Percentiles rank a stretch among this genome's conserved stretches.
Evolutionary conservation across 2,888 invertebrate genomes (phyloP).

Genomic region (Acanthoscelides obtectus): DNA sequence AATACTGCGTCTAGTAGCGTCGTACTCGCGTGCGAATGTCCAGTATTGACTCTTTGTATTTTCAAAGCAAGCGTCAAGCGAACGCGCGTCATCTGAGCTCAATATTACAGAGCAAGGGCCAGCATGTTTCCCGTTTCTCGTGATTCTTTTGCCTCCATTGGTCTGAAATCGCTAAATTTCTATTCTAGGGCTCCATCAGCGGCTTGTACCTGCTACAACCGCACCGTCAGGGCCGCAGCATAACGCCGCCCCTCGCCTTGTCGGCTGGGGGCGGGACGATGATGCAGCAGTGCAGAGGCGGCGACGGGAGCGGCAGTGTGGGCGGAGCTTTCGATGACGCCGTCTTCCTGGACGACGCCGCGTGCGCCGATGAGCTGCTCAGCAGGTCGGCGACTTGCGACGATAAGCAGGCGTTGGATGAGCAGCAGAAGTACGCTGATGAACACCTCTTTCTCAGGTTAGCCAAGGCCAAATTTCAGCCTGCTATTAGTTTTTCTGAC

Average conservation of each 20-base stretch:
- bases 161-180: too few species aligned
- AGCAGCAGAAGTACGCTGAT: constrained; percentile 63
- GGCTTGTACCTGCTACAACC: constrained; percentile 39
- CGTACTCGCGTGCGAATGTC: too few species aligned
- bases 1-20: too few species aligned
- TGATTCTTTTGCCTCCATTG: too few species aligned
- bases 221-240: not conserved
- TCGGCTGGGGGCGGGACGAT: not conserved
- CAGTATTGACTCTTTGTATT: too few species aligned
- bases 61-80: too few species aligned
- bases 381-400: constrained; percentile 28
- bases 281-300: constrained; percentile 4
- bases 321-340: constrained; percentile 45
- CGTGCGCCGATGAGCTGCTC: constrained; percentile 9
- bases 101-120: too few species aligned
- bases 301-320: constrained; percentile 34
- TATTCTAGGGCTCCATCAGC: constrained; percentile 51
- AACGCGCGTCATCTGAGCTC: too few species aligned
- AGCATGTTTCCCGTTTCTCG: too few species aligned
- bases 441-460: constrained; percentile 61
- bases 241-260: not conserved
- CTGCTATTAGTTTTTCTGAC: too few species aligned
- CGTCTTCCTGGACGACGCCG: constrained; percentile 30
- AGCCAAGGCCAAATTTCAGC: too few species aligned
- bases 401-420: constrained; percentile 35